Percentiles rank a stretch among this genome's conserved stretches.
phyloP scores from a whole-genome alignment of 2,888 invertebrate genomes.

The Buathra laborator region DNA sequence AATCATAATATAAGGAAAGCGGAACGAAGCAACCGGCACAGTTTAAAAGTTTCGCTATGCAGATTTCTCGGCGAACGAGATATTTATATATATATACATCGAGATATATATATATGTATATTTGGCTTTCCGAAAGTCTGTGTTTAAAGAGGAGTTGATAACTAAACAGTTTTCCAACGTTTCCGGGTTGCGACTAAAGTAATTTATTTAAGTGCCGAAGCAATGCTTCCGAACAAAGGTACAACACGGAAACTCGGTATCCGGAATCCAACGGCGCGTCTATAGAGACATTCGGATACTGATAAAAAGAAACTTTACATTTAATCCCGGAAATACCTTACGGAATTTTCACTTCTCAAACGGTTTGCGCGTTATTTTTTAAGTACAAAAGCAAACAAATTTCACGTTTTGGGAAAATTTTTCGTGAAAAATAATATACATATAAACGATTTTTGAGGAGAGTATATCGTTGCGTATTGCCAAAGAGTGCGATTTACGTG shows the following conservation, averaged over 20 bases:
- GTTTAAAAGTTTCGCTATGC: conserved; percentile 50
- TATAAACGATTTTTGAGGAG: too few species aligned
- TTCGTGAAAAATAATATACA: too few species aligned
- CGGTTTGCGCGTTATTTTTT: too few species aligned
- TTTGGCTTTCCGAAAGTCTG: conserved; percentile 1
- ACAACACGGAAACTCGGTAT: neutral
- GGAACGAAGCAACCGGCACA: conserved; percentile 25
- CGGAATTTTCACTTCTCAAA: too few species aligned
- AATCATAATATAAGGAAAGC: conserved; percentile 35
- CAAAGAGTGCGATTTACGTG: too few species aligned
- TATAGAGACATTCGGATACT: neutral
- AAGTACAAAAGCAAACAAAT: too few species aligned
- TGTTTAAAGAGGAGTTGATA: conserved; percentile 20
- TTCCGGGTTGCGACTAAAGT: neutral
- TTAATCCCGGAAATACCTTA: neutral
- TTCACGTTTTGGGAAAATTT: too few species aligned
- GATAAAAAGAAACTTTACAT: neutral
- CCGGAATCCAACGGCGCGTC: too few species aligned
- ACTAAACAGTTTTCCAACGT: conserved; percentile 5
- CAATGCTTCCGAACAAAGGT: neutral
- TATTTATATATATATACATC: neutral
- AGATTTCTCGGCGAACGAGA: conserved; percentile 29
- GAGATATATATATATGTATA: neutral
- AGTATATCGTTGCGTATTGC: too few species aligned
- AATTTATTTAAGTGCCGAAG: neutral